Base-by-base conservation (phyloP, 2,888 invertebrate species). In the Stomorhina lunata region DNA sequence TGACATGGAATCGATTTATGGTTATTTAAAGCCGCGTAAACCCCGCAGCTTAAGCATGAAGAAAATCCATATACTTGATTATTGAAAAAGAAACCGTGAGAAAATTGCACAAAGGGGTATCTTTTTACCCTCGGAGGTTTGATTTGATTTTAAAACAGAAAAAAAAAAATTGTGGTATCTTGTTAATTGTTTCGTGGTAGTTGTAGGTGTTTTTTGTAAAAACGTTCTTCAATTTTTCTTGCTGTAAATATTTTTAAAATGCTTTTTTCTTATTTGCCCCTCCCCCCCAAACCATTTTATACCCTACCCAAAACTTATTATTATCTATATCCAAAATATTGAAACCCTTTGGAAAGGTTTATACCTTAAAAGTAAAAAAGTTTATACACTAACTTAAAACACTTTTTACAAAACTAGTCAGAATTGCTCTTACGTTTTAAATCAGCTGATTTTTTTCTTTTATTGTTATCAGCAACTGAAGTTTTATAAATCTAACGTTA, bases 1-100 rank as follows among this genome's bases (percentile, higher is more conserved):
- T 87, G 90, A 91, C 86, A 88, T 91, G 90, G 91, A 91, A 85
- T 90, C 91, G 82, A 91, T 91, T 87, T 91, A 91, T 86, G 91
- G 91, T 77, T 91, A 91, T 86, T 86, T 91, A 61, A 91, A 91
- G 85, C 91, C 91, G 20, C 90, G 91, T 84, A 90, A 91, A 84
- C 88, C 89, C 81, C 89, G 91, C 83, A 90, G 90, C 85, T 89
- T 91, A 63, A 90, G 91, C 82, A 85, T 91, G 80, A 91, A 91
- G 86, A 89, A 89, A 87, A 88, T 90, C 77, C 89, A 90, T 87
- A 90, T 90, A 86, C 89, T 90, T 80, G 90, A 90, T 86, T 90
- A 90, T 86, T 90, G 80, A 87, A 55, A 27, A 57, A n/a, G 34
- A 32, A 59, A 32, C 12, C n/a, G n/a, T n/a, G n/a, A 32, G 43